Evolutionary conservation across 2,113 vertebrate species (phyloP).

Genomic region (human): GRCh38 chr3:19525501-19526000

Average conservation of each 20-base stretch:
- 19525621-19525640: constrained; percentile 20
- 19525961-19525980: constrained; percentile 59
- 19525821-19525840: constrained; percentile 20
- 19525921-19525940: constrained; percentile 55
- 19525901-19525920: constrained; percentile 66
- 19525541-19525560: constrained; percentile 15
- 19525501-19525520: background rate
- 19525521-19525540: background rate
- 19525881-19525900: constrained; percentile 18
- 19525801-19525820: constrained; percentile 52
- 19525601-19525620: background rate
- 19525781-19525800: background rate
- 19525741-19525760: background rate
- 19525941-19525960: constrained; percentile 58
- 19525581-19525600: background rate
- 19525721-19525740: background rate
- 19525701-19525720: constrained; percentile 36
- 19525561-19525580: background rate
- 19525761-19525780: background rate
- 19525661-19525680: constrained; percentile 4
- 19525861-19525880: constrained; percentile 36
- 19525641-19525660: background rate
- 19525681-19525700: background rate
- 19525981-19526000: constrained; percentile 47
- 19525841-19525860: background rate